Percentiles rank a stretch among this genome's conserved stretches.
Evolutionary conservation across 2,888 invertebrate species (phyloP).

Genomic region (Bellardia bayeri): DNA sequence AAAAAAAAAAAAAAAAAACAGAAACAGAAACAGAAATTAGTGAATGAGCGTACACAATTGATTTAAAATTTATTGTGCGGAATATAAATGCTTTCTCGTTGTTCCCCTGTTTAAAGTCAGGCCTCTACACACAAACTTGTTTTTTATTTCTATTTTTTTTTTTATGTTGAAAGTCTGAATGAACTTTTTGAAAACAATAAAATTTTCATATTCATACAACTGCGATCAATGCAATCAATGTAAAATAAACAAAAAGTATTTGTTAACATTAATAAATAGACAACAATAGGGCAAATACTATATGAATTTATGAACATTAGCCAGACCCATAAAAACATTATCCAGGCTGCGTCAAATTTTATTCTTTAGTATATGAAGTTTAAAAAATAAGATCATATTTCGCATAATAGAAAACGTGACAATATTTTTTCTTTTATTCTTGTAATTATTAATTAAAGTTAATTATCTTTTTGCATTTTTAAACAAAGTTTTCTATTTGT

Average conservation of each 20-base stretch:
- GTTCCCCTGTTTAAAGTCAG: slow-evolving; percentile 12
- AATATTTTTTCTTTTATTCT: too few species aligned
- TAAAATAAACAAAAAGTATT: slow-evolving; percentile 65
- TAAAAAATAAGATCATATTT: too few species aligned
- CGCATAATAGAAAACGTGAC: too few species aligned
- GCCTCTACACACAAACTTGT: slow-evolving; percentile 10
- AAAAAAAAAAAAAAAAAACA: too few species aligned
- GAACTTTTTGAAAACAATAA: slow-evolving; percentile 64
- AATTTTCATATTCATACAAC: slow-evolving; percentile 65
- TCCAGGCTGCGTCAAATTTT: too few species aligned
- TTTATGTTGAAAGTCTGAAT: slow-evolving; percentile 35
- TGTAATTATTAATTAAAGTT: too few species aligned
- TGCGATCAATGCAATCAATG: slow-evolving; percentile 64
- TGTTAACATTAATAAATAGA: slow-evolving; percentile 62
- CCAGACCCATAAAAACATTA: too few species aligned
- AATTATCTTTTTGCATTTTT: too few species aligned
- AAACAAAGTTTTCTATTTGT: too few species aligned
- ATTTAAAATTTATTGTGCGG: slow-evolving; percentile 62
- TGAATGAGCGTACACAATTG: slow-evolving; percentile 59
- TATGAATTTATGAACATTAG: background rate
- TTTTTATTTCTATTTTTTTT: slow-evolving; percentile 13
- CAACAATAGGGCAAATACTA: slow-evolving; percentile 51
- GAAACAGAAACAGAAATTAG: slow-evolving; percentile 53
- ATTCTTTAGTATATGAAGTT: too few species aligned
- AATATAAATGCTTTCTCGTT: slow-evolving; percentile 32